phyloP scores from a whole-genome alignment of 1,140 invertebrate genomes.

The Drosophila nannoptera region DNA sequence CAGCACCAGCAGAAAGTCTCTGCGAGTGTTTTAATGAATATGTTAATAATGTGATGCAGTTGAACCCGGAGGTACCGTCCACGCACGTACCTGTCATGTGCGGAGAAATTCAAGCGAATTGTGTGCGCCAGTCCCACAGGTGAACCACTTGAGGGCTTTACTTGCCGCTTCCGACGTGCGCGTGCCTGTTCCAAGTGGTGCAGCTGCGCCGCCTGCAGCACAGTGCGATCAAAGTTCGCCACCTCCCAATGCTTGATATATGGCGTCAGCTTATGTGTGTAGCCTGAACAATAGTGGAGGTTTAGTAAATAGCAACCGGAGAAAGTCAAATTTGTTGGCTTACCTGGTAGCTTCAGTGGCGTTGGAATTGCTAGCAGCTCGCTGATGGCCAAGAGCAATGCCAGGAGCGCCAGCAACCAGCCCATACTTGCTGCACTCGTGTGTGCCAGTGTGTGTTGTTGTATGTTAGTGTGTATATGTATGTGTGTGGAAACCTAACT shows the following conservation, averaged over 20 bases:
- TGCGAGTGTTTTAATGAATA: constrained; percentile 80
- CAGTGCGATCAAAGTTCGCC: constrained; percentile 73
- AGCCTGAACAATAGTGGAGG: constrained; percentile 47
- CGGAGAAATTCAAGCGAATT: constrained; percentile 77
- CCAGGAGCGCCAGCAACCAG: constrained; percentile 70
- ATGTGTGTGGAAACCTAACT: constrained; percentile 65
- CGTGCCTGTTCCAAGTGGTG: constrained; percentile 74
- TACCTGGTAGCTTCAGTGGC: constrained; percentile 74
- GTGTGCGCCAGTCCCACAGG: constrained; percentile 71
- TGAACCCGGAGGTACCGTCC: background rate
- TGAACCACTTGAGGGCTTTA: constrained; percentile 54
- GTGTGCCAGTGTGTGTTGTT: constrained; percentile 17
- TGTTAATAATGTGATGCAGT: constrained; percentile 30
- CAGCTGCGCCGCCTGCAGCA: constrained; percentile 70
- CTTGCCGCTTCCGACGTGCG: constrained; percentile 72
- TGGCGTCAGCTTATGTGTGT: constrained; percentile 74
- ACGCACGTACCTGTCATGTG: constrained; percentile 77
- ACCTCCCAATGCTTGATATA: constrained; percentile 78
- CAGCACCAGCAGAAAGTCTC: constrained; percentile 88
- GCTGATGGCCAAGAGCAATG: constrained; percentile 65
- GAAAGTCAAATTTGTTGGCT: constrained; percentile 30
- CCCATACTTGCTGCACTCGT: constrained; percentile 53
- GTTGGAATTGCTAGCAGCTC: constrained; percentile 71
- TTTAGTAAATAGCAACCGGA: background rate
- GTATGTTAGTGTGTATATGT: constrained; percentile 33